phyloP scores from a whole-genome alignment of 2,113 vertebrate species.

The Delphinus delphis region DNA sequence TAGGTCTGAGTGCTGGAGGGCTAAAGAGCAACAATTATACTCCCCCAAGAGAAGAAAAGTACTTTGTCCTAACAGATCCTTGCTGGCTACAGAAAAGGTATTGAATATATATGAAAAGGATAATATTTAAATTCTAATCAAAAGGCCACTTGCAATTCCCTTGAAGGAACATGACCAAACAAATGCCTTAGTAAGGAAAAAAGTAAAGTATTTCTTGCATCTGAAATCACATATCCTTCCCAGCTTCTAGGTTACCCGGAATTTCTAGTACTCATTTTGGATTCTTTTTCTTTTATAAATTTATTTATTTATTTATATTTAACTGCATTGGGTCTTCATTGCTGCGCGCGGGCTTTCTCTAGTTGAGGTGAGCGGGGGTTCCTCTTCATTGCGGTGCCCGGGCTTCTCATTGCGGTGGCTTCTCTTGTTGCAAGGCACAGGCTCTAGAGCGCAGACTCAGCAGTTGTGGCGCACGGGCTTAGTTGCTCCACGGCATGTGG shows the following conservation, averaged over 20 bases:
- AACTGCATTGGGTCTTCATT: no score
- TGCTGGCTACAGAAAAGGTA: background rate
- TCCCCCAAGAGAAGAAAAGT: background rate
- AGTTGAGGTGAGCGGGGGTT: no score
- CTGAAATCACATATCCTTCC: constrained; percentile 8
- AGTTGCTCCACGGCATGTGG: no score
- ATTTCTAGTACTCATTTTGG: background rate
- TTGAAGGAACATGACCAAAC: background rate
- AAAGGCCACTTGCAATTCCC: background rate
- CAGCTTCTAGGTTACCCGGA: background rate
- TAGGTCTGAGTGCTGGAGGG: background rate
- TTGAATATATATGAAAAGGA: background rate
- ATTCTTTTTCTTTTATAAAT: background rate
- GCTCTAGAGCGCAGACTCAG: no score
- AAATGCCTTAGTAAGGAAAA: background rate
- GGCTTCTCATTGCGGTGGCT: no score
- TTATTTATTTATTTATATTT: no score
- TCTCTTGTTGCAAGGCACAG: no score
- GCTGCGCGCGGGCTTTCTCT: no score
- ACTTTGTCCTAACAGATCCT: background rate
- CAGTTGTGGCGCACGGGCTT: no score
- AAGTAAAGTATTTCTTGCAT: background rate
- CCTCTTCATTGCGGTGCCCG: no score
- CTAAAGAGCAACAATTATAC: background rate
- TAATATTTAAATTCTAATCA: background rate